Evolutionary conservation across 2,888 invertebrate species (phyloP), one percentile per base, ranked within the genome.

Genomic region (Bombylius discolor): DNA sequence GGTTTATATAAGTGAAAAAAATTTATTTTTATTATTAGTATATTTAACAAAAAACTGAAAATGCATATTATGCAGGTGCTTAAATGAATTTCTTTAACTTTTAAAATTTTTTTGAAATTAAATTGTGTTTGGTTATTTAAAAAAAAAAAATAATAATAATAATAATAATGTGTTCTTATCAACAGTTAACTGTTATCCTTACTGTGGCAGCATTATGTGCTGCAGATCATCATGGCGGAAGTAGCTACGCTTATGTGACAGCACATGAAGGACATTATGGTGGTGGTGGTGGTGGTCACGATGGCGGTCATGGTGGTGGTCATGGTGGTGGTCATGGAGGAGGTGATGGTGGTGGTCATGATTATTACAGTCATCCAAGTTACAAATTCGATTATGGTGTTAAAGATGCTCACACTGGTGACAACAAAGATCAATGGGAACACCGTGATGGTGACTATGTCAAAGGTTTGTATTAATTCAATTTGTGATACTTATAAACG

Each of bases 361-460:
- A 79, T 31, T 77, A 66, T 31, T 60, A 73, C 64, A 68, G 70
- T 46, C 67, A 76, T 62, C 76, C 77, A 45, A 74, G 76, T 63
- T 76, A 76, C 59, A 67, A 70, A 23, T 77, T 73, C 60, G 73
- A 76, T 60, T 77, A 77, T 61, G 76, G 75, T 4, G 77, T 77
- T n/a, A 72, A 75, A 60, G 77, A 77, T 58, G 65, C 70, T 1
- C 75, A 77, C 46, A 77, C 77, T 3, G 77, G 77, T 4, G 77
- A 77, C 56, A 69, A 74, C 32, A 77, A 77, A 63, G 72, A 72
- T 57, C 76, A 76, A 61, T 72, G 75, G 68, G 79, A 79, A 64
- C 70, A 74, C 47, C 72, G 78, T 45, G 76, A 78, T 63, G 79
- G 79, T 33, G 78, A 77, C 63, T 66, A 68, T 57, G 79, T 79